These are phyloP conservation scores for Callyntrura sp. DNA, from an alignment of 2,888 invertebrate species.

Conservation along the genomic window DNA sequence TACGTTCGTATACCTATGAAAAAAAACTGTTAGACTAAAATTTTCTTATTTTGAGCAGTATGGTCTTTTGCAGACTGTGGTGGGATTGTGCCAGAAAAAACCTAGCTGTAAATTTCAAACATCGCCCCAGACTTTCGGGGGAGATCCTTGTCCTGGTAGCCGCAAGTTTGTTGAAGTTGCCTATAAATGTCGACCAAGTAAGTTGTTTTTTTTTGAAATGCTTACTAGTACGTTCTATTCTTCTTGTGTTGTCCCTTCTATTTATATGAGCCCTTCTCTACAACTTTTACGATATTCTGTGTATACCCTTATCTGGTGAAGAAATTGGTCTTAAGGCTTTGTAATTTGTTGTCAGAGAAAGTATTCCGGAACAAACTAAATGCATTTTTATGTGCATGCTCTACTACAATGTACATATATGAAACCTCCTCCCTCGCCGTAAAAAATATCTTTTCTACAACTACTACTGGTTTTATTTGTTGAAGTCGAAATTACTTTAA, in stretches of 20 bases:
- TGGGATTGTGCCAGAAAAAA: conserved; percentile 97
- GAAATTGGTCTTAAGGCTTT: background rate
- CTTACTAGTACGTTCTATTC: too few species aligned
- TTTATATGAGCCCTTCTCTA: background rate
- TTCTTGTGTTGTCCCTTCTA: conserved; percentile 16
- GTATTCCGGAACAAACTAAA: conserved; percentile 22
- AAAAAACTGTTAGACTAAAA: conserved; percentile 10
- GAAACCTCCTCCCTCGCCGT: too few species aligned
- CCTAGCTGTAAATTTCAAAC: conserved; percentile 96
- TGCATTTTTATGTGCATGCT: conserved; percentile 24
- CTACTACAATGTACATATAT: background rate
- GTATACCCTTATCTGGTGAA: background rate
- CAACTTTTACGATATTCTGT: background rate
- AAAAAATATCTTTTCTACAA: background rate
- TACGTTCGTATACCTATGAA: background rate
- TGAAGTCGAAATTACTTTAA: background rate
- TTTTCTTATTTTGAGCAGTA: conserved; percentile 68
- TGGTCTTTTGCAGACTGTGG: conserved; percentile 96
- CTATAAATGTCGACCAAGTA: conserved; percentile 98
- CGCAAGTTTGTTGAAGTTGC: conserved; percentile 97
- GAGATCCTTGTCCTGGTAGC: conserved; percentile 96
- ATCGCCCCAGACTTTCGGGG: conserved; percentile 93
- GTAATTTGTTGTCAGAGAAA: conserved; percentile 20
- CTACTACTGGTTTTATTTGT: background rate
- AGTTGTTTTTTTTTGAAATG: conserved; percentile 86